A percentile compares a stretch with the other conserved stretches of the same genome.
Evolutionary conservation across 1,140 invertebrate species (phyloP).

Genomic region (Andrena cerasifolii): DNA sequence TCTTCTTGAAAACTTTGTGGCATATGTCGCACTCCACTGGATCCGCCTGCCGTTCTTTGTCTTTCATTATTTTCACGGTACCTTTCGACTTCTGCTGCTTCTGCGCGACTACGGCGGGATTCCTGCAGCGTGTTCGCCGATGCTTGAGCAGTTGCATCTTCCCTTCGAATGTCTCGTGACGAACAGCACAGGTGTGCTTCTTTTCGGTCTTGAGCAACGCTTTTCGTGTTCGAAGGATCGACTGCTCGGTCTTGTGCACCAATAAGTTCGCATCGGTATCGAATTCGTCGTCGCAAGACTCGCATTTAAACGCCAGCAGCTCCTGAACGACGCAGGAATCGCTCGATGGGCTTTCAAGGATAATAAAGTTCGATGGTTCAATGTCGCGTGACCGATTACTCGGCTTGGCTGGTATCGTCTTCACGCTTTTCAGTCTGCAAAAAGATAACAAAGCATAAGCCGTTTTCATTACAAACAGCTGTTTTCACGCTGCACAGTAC

Average conservation of each 20-base stretch:
- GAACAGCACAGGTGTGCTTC: slow-evolving; percentile 81
- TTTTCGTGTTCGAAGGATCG: slow-evolving; percentile 60
- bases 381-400: slow-evolving; percentile 5
- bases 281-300: slow-evolving; percentile 69
- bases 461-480: background rate
- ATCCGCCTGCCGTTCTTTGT: slow-evolving; percentile 72
- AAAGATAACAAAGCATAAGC: slow-evolving; percentile 36
- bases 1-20: slow-evolving; percentile 71
- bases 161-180: slow-evolving; percentile 84
- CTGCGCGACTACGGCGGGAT: background rate
- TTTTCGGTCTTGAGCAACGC: slow-evolving; percentile 54
- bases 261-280: slow-evolving; percentile 45
- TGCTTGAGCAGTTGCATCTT: slow-evolving; percentile 84
- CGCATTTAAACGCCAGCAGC: slow-evolving; percentile 46
- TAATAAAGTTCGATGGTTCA: slow-evolving; percentile 19
- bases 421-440: slow-evolving; percentile 35
- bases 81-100: slow-evolving; percentile 81
- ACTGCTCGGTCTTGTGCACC: slow-evolving; percentile 66
- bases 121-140: slow-evolving; percentile 16
- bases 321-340: slow-evolving; percentile 24
- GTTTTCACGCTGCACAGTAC: background rate
- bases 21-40: slow-evolving; percentile 86
- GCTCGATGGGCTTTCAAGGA: background rate
- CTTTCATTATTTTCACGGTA: background rate
- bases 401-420: slow-evolving; percentile 2